Evolutionary conservation across 2,888 invertebrate species (phyloP).

Genomic region (Teleogryllus oceanicus): DNA sequence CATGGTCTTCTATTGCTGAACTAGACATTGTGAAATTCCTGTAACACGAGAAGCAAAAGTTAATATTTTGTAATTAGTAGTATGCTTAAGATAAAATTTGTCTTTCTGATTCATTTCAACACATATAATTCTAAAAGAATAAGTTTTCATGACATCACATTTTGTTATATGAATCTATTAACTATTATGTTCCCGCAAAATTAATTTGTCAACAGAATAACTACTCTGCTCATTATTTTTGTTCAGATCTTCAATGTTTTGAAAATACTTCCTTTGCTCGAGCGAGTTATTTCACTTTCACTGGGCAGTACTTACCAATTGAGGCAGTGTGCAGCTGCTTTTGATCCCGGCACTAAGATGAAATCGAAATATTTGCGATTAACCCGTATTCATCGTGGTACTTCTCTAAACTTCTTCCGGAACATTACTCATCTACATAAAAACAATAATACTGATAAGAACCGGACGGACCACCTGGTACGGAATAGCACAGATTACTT

Average conservation of each 20-base stretch:
- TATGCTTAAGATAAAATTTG: too few species aligned
- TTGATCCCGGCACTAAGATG: conserved; percentile 5
- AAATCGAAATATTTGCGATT: neutral
- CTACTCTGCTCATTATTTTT: too few species aligned
- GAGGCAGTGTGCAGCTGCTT: neutral
- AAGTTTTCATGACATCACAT: too few species aligned
- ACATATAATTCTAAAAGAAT: too few species aligned
- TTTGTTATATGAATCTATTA: too few species aligned
- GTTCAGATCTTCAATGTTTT: too few species aligned
- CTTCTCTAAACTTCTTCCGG: neutral
- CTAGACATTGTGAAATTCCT: neutral
- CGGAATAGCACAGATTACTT: conserved; percentile 18
- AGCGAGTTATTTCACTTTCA: too few species aligned
- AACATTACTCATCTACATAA: conserved; percentile 2
- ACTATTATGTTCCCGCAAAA: too few species aligned
- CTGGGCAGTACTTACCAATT: neutral
- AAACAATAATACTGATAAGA: neutral
- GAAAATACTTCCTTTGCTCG: too few species aligned
- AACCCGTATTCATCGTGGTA: conserved; percentile 4
- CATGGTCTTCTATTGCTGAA: conserved; percentile 24
- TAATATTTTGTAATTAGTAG: too few species aligned
- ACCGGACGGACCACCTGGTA: conserved; percentile 9
- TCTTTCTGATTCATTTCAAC: too few species aligned
- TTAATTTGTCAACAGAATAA: too few species aligned
- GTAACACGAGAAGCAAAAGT: neutral